Evolutionary conservation across 2,113 vertebrate genomes (phyloP), one percentile per base, ranked within the genome.

Genomic region (Xyliphius kryptos): DNA sequence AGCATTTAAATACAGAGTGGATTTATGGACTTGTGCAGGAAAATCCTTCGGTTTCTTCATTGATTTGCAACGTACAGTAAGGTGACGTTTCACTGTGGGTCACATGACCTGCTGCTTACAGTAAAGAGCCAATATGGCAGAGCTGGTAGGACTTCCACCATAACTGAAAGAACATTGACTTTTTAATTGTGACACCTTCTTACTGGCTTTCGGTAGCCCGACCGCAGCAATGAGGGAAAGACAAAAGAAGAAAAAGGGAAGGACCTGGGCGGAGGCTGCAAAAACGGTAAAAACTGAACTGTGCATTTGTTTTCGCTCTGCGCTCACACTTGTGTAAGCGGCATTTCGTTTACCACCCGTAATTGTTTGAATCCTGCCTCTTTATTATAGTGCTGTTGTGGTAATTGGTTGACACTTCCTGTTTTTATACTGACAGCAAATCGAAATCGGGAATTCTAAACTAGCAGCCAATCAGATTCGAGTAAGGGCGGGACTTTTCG

Each of bases 211-310:
- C 74, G 68, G 75, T 73, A 68, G 80, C 9, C 17, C 72, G 75
- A 77, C 76, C n/a, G 70, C 78, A 76, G 80, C 85, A 69, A 95
- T 95, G 93, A 88, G 89, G 90, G 92, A 95, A 77, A 87, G 88
- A 58, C 92, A 89, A 82, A 91, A 88, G 86, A 91, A 88, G 80
- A 95, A 92, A 90, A 96, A 97, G 81, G 94, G 94, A 79, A 88
- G 93, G 88, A 97, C 94, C 82, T 96, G 94, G 94, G 94, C 93
- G 73, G 94, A 97, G 88, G 94, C 94, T 77, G 94, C 94, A 59
- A 92, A 89, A 83, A 97, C 93, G 94, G 94, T 97, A 89, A 79
- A 79, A 56, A 26, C 9, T 21, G 57, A 38, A 32, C 11, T 36
- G 36, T 7, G 36, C 67, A 73, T 77, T 81, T 82, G 79, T 82